Evolutionary conservation across 35 echinoderm and acorn worm species (phyloP), one percentile per base, ranked within the genome.

Genomic region (Hemicentrotus pulcherrimus): DNA sequence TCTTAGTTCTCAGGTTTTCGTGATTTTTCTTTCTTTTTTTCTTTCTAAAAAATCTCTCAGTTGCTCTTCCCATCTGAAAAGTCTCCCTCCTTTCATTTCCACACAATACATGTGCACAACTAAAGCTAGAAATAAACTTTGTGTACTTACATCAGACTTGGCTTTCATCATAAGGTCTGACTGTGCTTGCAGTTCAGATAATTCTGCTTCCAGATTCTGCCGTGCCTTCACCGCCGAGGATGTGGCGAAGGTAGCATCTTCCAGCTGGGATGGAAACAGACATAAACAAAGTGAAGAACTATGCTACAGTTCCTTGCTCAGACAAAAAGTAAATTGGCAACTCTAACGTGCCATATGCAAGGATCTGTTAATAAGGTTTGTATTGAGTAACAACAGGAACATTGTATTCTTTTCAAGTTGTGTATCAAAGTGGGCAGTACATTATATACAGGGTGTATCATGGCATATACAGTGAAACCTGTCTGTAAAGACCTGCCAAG

Each of bases 131-230:
- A 78, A 78, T 4, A 28, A 4, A 22, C 65, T n/a, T 78, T 2
- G n/a, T 78, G 35, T 88, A 32, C 95, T 78, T 95, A 99, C 98
- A 94, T 99, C 98, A 32, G 94, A 78, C 94, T 98, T 99, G 13
- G 96, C 94, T 85, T 95, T 97, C 28, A 95, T 97, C 47, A 97
- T 65, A 94, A 97, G 94, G 32, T 99, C 97, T 9, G 96, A 48
- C 91, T 99, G 97, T 0, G 92, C 32, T 88, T 99, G 98, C 32
- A 97, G 47, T 46, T 98, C 97, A 0, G 85, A 12, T 47, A 99
- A 33, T 45, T 97, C 98, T 9, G 94, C 95, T 92, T 99, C 98
- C 47, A 99, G 92, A 30, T 92, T 97, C 94, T 99, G 97, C 47
- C 94, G 96, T 10, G 96, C 96, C 90, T 99, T 99, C 0, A 94